Evolutionary conservation across 2,888 invertebrate species (phyloP).

Genomic region (Drosophila greeni): DNA sequence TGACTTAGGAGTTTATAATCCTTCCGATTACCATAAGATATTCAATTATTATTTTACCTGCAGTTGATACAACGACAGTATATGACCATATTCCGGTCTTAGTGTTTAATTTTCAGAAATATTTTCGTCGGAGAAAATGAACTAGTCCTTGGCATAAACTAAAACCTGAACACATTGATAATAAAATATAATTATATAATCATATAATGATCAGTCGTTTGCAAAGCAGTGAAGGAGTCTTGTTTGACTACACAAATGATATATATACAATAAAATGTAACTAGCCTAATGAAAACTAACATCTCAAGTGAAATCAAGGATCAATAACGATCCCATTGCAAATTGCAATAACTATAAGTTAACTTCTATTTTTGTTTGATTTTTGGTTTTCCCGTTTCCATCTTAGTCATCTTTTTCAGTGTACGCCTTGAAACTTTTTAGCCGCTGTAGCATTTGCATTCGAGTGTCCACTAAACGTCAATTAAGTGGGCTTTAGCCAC

Average conservation of each 20-base stretch:
- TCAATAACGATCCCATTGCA: neutral
- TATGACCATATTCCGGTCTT: too few species aligned
- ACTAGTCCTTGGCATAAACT: too few species aligned
- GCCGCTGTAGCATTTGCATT: slow-evolving; percentile 57
- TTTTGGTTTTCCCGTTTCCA: neutral
- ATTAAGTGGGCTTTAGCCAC: slow-evolving; percentile 72
- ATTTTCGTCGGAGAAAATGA: too few species aligned
- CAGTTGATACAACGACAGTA: too few species aligned
- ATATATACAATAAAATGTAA: too few species aligned
- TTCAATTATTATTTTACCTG: neutral
- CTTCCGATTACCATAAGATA: neutral
- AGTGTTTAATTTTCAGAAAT: too few species aligned
- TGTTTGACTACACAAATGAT: too few species aligned
- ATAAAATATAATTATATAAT: too few species aligned
- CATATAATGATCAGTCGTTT: too few species aligned
- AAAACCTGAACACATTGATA: too few species aligned
- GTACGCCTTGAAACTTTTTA: slow-evolving; percentile 8
- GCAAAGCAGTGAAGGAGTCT: too few species aligned
- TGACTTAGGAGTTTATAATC: neutral
- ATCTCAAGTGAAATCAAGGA: neutral
- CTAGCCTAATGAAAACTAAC: neutral
- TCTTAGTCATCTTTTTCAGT: neutral
- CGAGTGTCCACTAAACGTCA: slow-evolving; percentile 77
- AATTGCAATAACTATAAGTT: neutral
- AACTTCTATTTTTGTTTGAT: neutral